Evolutionary conservation across 2,888 invertebrate species (phyloP).

Genomic region (Zaprionus bogoriensis): DNA sequence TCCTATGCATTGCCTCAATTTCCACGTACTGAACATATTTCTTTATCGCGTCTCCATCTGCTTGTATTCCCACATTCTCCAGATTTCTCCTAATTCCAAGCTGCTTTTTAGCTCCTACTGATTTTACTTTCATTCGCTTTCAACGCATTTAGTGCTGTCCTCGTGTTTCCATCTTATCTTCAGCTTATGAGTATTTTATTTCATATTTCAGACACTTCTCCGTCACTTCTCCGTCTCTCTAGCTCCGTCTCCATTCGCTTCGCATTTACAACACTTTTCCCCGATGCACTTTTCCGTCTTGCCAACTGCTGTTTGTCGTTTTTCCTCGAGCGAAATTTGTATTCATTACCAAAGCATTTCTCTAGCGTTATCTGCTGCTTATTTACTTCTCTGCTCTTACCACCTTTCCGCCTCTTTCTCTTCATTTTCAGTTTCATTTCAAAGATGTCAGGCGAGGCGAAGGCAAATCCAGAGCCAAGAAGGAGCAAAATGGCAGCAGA

Average conservation of each 20-base stretch:
- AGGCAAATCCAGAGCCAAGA: constrained; percentile 4
- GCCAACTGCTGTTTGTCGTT: not conserved
- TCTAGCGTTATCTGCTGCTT: not conserved
- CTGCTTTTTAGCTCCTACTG: not conserved
- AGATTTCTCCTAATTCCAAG: not conserved
- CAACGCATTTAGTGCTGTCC: not conserved
- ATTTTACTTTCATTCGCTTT: not conserved
- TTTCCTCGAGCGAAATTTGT: constrained; percentile 43
- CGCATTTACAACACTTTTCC: constrained; percentile 5
- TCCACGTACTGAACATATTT: too few species aligned
- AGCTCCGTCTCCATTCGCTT: not conserved
- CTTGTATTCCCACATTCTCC: too few species aligned
- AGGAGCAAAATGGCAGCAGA: constrained; percentile 7
- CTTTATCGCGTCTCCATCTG: not conserved
- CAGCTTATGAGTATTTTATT: constrained; percentile 33
- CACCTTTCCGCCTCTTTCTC: constrained; percentile 46
- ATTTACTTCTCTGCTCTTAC: constrained; percentile 23
- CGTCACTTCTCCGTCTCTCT: not conserved
- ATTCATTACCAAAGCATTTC: constrained; percentile 57
- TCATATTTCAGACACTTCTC: constrained; percentile 15
- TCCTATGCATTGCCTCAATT: too few species aligned
- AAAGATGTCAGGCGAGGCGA: constrained; percentile 45
- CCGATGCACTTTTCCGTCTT: constrained; percentile 17
- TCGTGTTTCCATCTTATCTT: constrained; percentile 17
- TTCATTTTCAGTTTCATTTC: constrained; percentile 60